Percentiles rank a stretch among this genome's conserved stretches.
phyloP scores from a whole-genome alignment of 1,140 invertebrate genomes.

The Ruditapes philippinarum region DNA sequence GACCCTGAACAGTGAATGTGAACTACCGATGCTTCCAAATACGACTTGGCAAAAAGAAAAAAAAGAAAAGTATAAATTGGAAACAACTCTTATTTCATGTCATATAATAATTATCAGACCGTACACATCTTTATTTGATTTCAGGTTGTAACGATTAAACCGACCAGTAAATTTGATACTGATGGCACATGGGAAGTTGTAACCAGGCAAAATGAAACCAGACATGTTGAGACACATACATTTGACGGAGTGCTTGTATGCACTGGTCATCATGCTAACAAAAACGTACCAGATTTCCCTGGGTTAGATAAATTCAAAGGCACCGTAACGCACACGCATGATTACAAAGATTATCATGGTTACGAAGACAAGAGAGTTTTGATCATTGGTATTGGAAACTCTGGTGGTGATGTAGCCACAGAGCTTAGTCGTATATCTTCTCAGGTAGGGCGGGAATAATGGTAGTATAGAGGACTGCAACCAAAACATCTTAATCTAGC shows the following conservation, averaged over 20 bases:
- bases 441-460: too few species aligned
- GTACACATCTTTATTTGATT: background rate
- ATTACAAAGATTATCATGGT: conserved; percentile 83
- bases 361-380: conserved; percentile 87
- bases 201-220: conserved; percentile 84
- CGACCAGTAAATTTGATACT: background rate
- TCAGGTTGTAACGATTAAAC: conserved; percentile 70
- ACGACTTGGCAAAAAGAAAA: too few species aligned
- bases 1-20: too few species aligned
- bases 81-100: too few species aligned
- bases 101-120: too few species aligned
- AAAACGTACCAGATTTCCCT: conserved; percentile 83
- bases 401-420: conserved; percentile 87
- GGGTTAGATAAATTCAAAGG: conserved; percentile 87
- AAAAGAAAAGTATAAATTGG: too few species aligned
- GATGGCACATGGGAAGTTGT: conserved; percentile 79
- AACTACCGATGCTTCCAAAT: too few species aligned
- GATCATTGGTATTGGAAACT: conserved; percentile 88
- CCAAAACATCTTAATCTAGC: too few species aligned
- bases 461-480: too few species aligned
- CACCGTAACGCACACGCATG: conserved; percentile 87
- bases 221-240: conserved; percentile 63
- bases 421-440: conserved; percentile 76
- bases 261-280: conserved; percentile 85
- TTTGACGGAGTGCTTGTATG: conserved; percentile 86